Base-by-base conservation (phyloP, 2,888 invertebrate species). In the Dilophus febrilis region DNA sequence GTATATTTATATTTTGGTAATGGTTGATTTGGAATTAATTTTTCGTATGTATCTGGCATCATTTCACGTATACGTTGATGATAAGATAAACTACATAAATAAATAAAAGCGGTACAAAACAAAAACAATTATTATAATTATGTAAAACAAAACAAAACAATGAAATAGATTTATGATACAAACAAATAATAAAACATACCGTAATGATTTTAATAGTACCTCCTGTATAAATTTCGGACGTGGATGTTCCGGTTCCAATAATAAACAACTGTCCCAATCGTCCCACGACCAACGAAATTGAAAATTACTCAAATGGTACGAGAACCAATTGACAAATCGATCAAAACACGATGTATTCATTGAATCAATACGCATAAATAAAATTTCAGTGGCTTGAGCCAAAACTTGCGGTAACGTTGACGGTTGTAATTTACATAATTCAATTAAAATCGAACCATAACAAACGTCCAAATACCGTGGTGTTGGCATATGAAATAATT, bases 271-370 rank as follows among this genome's bases (percentile, higher is more conserved):
- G 54, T 84, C 83, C 91, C 91, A 91, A 55, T 91, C 91, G 48
- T 90, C 88, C 98, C 98, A 98, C 3, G 90, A 90, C 97, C 97
- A 98, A 40, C 92, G 78, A 59, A 92, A 98, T 62, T 98, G 95
- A 61, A 98, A 98, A 66, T 98, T 98, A 59, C 95, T 95, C 62
- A 98, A 70, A 64, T 98, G 97, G 60, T 97, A 97, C 1, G 88
- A 77, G 63, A 98, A 98, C 98, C 98, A 99, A 59, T 78, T 81
- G 18, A 85, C 86, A 59, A 98, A 92, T 51, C 95, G 77, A 64
- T 98, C 97, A 61, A 97, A 87, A 57, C 94, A 91, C 2, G 88
- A 80, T 1, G 90, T 83, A 58, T 95, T 94, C 97, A 98, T 97
- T 1, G 85, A 79, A 57, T 97, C 94, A 54, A 97, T 83, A 46